Conservation (phyloP, 2,797 vertebrate genomes). For the Sebastes matsubarae region DNA sequence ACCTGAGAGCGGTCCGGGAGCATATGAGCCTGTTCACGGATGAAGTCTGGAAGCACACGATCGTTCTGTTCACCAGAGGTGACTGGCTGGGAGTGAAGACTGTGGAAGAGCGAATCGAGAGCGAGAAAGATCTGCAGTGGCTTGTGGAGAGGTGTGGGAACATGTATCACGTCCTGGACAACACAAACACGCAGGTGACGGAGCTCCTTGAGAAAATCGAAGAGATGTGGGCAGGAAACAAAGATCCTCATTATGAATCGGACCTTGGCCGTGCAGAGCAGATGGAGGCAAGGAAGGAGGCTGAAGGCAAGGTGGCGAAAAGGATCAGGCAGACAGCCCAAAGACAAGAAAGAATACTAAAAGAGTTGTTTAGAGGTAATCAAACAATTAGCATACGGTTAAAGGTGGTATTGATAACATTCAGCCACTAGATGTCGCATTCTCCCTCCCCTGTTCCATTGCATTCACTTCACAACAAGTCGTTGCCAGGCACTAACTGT, state of each 20-base stretch:
- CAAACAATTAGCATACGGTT: rapidly evolving
- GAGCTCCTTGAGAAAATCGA: conserved; percentile 61
- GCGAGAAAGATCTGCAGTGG: conserved; percentile 55
- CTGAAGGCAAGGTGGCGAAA: neutral
- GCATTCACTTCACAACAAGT: too few relatives aligned
- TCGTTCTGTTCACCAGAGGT: conserved; percentile 54
- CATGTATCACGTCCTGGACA: conserved; percentile 59
- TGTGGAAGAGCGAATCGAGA: conserved; percentile 56
- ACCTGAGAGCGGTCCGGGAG: conserved; percentile 11
- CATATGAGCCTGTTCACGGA: conserved; percentile 58
- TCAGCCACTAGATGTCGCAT: too few relatives aligned
- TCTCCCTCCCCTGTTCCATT: too few relatives aligned
- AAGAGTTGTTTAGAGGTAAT: conserved; percentile 39
- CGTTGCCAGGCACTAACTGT: rapidly evolving
- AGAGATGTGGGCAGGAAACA: conserved; percentile 54
- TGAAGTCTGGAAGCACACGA: conserved; percentile 53
- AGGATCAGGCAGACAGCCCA: neutral
- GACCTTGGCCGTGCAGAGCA: neutral
- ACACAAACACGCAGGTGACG: conserved; percentile 33
- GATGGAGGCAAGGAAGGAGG: conserved; percentile 7
- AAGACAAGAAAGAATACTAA: conserved; percentile 28
- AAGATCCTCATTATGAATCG: neutral
- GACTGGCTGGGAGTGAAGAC: conserved; percentile 57
- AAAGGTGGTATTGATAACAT: too few relatives aligned
- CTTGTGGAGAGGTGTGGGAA: conserved; percentile 54